Evolutionary conservation across 2,113 vertebrate genomes (phyloP).

Genomic region (Amblyornis subalaris): DNA sequence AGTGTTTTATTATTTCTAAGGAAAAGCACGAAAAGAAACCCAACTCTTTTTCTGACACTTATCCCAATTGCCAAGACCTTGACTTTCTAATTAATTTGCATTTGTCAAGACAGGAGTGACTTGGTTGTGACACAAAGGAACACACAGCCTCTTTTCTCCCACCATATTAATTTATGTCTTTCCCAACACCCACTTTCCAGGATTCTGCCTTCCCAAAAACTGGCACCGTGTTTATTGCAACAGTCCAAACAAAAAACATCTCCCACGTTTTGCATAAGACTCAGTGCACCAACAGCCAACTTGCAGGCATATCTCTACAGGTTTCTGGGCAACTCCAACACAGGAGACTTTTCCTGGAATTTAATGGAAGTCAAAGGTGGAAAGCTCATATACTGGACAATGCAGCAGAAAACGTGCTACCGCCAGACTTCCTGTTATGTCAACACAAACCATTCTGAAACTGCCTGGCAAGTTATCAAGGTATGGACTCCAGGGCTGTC

Average conservation of each 20-base stretch:
- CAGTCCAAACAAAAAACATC: background rate
- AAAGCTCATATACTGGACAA: background rate
- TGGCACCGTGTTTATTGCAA: background rate
- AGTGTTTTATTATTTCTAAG: background rate
- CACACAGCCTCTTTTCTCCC: background rate
- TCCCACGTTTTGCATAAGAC: background rate
- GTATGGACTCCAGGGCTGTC: background rate
- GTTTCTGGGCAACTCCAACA: constrained; percentile 2
- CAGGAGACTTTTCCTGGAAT: background rate
- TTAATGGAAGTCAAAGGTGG: background rate
- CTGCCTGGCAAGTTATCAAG: background rate
- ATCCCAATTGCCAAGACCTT: background rate
- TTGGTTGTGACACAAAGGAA: background rate
- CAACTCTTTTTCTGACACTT: background rate
- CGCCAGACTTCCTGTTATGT: background rate
- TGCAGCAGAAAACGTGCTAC: background rate
- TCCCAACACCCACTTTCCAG: background rate
- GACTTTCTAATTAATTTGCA: background rate
- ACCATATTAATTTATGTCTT: background rate
- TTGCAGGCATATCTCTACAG: background rate
- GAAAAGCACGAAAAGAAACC: background rate
- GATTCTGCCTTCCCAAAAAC: background rate
- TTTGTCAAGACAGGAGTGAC: background rate
- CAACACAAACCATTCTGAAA: background rate
- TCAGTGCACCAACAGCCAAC: background rate